These are phyloP conservation scores for Mormyrops boulengeri DNA, from an alignment of 2,797 vertebrate genomes.

Conservation along the genomic window DNA sequence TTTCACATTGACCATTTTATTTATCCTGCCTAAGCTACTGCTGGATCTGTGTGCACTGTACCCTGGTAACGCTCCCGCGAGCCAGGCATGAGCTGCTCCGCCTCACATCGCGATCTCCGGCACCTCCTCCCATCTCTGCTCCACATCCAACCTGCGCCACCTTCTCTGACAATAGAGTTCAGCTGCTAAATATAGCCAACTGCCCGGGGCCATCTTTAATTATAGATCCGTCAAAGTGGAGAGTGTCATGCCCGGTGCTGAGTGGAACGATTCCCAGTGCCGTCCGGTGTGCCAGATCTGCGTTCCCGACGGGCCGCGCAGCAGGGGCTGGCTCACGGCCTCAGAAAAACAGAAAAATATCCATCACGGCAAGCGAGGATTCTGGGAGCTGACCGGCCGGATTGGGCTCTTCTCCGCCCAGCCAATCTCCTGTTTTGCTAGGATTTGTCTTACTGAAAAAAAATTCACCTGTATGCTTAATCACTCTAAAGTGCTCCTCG, in stretches of 20 bases:
- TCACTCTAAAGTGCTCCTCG: neutral
- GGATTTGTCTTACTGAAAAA: neutral
- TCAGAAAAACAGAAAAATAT: neutral
- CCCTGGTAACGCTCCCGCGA: neutral
- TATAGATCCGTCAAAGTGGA: constrained; percentile 56
- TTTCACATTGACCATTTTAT: neutral
- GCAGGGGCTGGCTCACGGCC: constrained; percentile 13
- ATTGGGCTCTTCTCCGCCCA: constrained; percentile 53
- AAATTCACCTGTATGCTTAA: neutral
- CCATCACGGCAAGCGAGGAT: constrained; percentile 50
- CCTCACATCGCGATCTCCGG: neutral
- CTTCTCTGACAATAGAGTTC: constrained; percentile 50
- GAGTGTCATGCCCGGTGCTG: constrained; percentile 27
- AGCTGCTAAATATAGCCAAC: constrained; percentile 62
- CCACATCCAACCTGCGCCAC: constrained; percentile 33
- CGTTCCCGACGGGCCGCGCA: constrained; percentile 16
- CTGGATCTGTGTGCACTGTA: neutral
- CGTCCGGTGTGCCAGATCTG: constrained; percentile 30
- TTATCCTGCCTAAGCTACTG: neutral
- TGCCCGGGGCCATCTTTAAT: constrained; percentile 65
- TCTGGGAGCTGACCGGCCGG: constrained; percentile 55
- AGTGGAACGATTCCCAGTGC: constrained; percentile 38
- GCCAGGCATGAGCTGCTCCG: neutral
- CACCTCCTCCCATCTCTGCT: constrained; percentile 14
- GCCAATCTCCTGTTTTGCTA: constrained; percentile 55